phyloP scores from a whole-genome alignment of 2,888 invertebrate genomes.

The Caenorhabditis becei region DNA sequence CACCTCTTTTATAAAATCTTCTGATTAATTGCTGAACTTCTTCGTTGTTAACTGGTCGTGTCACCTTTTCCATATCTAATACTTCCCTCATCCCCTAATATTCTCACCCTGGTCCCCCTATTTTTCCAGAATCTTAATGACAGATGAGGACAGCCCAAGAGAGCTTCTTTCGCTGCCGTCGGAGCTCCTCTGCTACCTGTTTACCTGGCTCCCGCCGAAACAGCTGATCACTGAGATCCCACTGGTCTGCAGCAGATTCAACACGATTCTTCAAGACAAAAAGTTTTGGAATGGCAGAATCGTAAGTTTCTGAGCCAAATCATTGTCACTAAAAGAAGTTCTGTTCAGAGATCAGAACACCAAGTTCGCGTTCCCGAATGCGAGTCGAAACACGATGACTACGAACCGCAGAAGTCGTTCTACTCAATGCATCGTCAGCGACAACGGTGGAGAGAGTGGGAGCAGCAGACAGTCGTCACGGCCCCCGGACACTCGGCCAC shows the following conservation, averaged over 20 bases:
- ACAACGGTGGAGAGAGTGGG: slow-evolving; percentile 53
- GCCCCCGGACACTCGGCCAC: slow-evolving; percentile 60
- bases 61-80: not conserved
- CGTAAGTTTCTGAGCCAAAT: slow-evolving; percentile 10
- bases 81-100: not conserved
- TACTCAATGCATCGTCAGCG: slow-evolving; percentile 16
- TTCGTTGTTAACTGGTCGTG: not conserved
- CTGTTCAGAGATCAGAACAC: slow-evolving; percentile 33
- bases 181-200: slow-evolving; percentile 43
- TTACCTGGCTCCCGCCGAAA: slow-evolving; percentile 29
- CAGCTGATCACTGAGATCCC: slow-evolving; percentile 43
- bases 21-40: not conserved
- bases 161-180: slow-evolving; percentile 12
- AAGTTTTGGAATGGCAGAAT: slow-evolving; percentile 62
- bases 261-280: slow-evolving; percentile 47
- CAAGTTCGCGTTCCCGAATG: slow-evolving; percentile 29
- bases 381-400: slow-evolving; percentile 32
- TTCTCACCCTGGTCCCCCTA: not conserved
- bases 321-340: not conserved
- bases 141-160: not conserved
- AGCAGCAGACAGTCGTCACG: slow-evolving; percentile 33
- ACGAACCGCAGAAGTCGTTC: slow-evolving; percentile 31
- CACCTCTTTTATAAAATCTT: slow-evolving; percentile 10
- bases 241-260: slow-evolving; percentile 57
- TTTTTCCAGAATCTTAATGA: slow-evolving; percentile 13